Base-by-base conservation (phyloP, 2,888 invertebrate genomes). In the Macrophya annulata region DNA sequence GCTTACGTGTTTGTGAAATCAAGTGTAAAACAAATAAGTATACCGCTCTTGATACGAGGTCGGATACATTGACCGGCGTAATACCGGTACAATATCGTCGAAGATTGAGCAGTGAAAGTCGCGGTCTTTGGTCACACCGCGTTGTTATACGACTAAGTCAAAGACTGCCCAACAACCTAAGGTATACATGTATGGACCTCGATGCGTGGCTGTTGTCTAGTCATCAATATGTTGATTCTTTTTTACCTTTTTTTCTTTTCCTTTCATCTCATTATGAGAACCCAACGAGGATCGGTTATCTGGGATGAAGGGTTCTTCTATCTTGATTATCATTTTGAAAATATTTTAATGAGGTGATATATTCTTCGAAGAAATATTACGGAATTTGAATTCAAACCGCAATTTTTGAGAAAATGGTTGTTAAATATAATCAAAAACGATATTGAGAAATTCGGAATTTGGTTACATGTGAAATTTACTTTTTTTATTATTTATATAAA, bases 81-180 rank as follows among this genome's bases (percentile, higher is more conserved):
- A 81, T 62, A 81, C 81, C 62, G 81, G 81, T 81, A 81, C 59
- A 62, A 81, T 81, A 81, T 81, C 21, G 62, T 81, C 43, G 81
- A 21, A 62, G 81, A 81, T 81, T 59, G 81, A 81, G 59, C 81
- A 81, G 81, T 81, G 81, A 81, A 81, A 81, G 81, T 81, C 59
- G 59, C 81, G 40, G 81, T 62, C 81, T 81, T 81, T 62, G 81
- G 81, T 81, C 62, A 40, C 81, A 81, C 43, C n/a, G 59, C 62
- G 81, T 62, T 59, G 81, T 81, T 43, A 48, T 51, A 31, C 45
- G 72, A n/a, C 51, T 31, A 77, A 21, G 72, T 74, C 43, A 43
- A 68, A 68, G 68, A 68, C 68, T 68, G 68, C 15, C 6, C 68
- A 68, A 68, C 6, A 68, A 15, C 68, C 37, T 68, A 2, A 2